A percentile compares a stretch with the other conserved stretches of the same genome.
These are phyloP conservation scores for Enteromius viviparus DNA, from an alignment of 2,797 vertebrate species.

Conservation along the genomic window DNA sequence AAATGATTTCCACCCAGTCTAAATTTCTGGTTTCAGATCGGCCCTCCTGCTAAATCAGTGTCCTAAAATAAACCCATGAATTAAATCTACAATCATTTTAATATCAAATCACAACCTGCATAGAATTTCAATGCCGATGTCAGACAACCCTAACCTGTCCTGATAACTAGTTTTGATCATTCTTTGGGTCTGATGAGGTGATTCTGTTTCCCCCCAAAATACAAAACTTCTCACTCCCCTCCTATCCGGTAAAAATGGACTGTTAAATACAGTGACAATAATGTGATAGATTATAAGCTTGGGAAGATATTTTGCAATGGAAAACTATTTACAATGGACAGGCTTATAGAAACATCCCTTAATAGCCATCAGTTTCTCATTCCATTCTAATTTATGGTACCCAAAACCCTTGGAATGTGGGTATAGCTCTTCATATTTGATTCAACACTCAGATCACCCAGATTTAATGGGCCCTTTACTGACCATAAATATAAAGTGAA, in stretches of 20 bases:
- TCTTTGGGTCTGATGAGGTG: background rate
- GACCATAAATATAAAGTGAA: constrained; percentile 34
- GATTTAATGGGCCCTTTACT: constrained; percentile 21
- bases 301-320: constrained; percentile 22
- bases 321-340: constrained; percentile 35
- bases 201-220: background rate
- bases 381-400: constrained; percentile 39
- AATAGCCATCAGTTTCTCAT: constrained; percentile 43
- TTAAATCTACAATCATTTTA: constrained; percentile 66
- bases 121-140: constrained; percentile 34
- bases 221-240: background rate
- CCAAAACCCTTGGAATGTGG: constrained; percentile 41
- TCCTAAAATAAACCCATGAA: constrained; percentile 67
- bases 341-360: constrained; percentile 40
- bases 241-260: background rate
- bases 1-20: constrained; percentile 58
- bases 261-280: constrained; percentile 34
- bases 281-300: constrained; percentile 25
- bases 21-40: constrained; percentile 27
- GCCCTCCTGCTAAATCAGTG: constrained; percentile 62
- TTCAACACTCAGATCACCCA: constrained; percentile 35
- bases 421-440: constrained; percentile 36
- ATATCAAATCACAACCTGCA: constrained; percentile 66
- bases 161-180: background rate
- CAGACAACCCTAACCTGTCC: background rate